These are phyloP conservation scores for Sebastes miniatus DNA, from an alignment of 2,797 vertebrate genomes.

Conservation along the genomic window DNA sequence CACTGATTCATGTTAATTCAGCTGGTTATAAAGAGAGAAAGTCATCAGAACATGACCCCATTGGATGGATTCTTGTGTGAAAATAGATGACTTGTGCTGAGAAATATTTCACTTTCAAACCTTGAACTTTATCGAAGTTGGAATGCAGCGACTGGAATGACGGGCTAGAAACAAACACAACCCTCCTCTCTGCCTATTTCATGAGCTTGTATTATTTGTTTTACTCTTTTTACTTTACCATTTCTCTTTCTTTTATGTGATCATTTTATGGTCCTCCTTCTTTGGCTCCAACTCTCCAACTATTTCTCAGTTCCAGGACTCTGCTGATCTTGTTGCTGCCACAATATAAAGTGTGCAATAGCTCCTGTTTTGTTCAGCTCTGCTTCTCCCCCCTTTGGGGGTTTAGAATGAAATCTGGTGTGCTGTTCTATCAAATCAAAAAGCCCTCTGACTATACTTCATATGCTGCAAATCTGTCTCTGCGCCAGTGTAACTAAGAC, in stretches of 20 bases:
- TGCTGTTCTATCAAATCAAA: conserved; percentile 8
- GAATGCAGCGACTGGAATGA: not conserved
- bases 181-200: not conserved
- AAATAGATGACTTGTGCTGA: not conserved
- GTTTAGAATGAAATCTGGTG: not conserved
- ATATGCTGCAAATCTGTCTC: not conserved
- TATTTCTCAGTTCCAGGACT: not conserved
- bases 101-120: not conserved
- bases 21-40: not conserved
- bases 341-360: not conserved
- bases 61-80: not conserved
- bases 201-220: not conserved
- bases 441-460: not conserved
- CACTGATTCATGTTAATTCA: not conserved
- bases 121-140: not conserved
- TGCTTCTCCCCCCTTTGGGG: not conserved
- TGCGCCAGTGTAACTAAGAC: not conserved
- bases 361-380: not conserved
- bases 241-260: not conserved
- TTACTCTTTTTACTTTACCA: not conserved
- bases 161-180: not conserved
- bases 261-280: not conserved
- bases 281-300: not conserved
- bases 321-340: not conserved
- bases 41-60: not conserved